Percentiles rank a stretch among this genome's conserved stretches.
Evolutionary conservation across 2,113 vertebrate genomes (phyloP).

Genomic region (Cottus gobio): DNA sequence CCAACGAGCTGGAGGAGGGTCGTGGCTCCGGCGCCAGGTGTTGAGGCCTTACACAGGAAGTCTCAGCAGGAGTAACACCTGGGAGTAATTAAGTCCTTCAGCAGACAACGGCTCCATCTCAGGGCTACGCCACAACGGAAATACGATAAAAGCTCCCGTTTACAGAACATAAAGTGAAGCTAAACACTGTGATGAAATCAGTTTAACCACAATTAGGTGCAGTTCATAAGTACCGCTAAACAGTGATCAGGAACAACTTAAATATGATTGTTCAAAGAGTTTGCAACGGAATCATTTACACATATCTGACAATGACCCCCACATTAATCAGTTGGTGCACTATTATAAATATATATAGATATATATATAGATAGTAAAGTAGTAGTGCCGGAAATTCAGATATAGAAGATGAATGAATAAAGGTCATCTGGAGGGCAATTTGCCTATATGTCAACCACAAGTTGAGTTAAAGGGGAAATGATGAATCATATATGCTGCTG

Average conservation of each 20-base stretch:
- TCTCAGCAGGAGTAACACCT: slow-evolving; percentile 67
- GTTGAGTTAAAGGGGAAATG: slow-evolving; percentile 33
- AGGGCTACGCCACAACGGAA: not conserved
- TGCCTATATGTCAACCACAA: slow-evolving; percentile 25
- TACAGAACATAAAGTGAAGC: not conserved
- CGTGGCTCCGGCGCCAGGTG: slow-evolving; percentile 65
- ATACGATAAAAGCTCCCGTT: not conserved
- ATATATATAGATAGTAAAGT: not conserved
- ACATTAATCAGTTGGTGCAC: not conserved
- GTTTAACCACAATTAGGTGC: not conserved
- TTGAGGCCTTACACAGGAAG: slow-evolving; percentile 52
- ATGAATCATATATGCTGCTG: slow-evolving; percentile 42
- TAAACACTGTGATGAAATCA: not conserved
- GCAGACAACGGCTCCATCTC: slow-evolving; percentile 40
- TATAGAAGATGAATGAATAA: slow-evolving; percentile 14
- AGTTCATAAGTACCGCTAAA: not conserved
- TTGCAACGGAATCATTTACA: not conserved
- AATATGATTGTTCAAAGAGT: not conserved
- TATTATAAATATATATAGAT: too few relatives aligned
- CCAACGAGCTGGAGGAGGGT: slow-evolving; percentile 57
- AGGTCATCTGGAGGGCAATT: slow-evolving; percentile 52
- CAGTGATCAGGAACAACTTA: not conserved
- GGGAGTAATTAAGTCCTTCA: slow-evolving; percentile 56
- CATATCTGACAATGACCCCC: not conserved
- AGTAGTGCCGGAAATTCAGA: not conserved